Evolutionary conservation across 2,888 invertebrate genomes (phyloP).

Genomic region (Epiperipatus broadwayi): DNA sequence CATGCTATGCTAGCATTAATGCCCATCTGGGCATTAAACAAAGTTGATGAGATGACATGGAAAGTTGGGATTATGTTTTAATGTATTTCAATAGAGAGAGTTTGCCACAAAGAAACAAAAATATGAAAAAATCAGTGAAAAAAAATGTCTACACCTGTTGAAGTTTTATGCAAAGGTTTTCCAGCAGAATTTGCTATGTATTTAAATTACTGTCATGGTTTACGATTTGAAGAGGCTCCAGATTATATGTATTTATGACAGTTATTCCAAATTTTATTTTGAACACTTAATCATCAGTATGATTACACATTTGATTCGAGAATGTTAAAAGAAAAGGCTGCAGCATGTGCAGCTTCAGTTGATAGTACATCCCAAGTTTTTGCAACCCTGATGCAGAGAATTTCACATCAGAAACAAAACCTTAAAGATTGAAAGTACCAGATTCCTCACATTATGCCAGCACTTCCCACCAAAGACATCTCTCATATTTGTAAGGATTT

Average conservation of each 20-base stretch:
- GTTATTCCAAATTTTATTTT: slow-evolving; percentile 92
- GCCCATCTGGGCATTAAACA: slow-evolving; percentile 98
- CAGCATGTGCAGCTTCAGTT: slow-evolving; percentile 30
- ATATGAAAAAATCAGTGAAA: too few species aligned
- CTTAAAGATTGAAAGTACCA: too few species aligned
- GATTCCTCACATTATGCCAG: too few species aligned
- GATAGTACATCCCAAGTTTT: slow-evolving; percentile 18
- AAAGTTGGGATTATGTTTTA: slow-evolving; percentile 93
- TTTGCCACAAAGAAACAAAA: too few species aligned
- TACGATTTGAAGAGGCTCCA: slow-evolving; percentile 93
- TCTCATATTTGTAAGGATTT: too few species aligned
- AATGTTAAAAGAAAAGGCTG: slow-evolving; percentile 82
- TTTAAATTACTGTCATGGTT: slow-evolving; percentile 93
- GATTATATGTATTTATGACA: slow-evolving; percentile 99
- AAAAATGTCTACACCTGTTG: too few species aligned
- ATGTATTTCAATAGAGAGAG: slow-evolving; percentile 75
- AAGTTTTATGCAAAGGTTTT: too few species aligned
- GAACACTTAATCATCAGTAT: slow-evolving; percentile 96
- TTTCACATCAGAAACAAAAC: too few species aligned
- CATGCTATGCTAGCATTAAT: slow-evolving; percentile 95
- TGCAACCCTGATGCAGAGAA: slow-evolving; percentile 14
- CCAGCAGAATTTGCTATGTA: slow-evolving; percentile 99
- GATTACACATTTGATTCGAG: slow-evolving; percentile 99
- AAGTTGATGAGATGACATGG: slow-evolving; percentile 93
- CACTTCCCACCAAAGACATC: too few species aligned